These are phyloP conservation scores for Epinephelus coioides DNA, from an alignment of 2,797 vertebrate species.

Conservation along the genomic window DNA sequence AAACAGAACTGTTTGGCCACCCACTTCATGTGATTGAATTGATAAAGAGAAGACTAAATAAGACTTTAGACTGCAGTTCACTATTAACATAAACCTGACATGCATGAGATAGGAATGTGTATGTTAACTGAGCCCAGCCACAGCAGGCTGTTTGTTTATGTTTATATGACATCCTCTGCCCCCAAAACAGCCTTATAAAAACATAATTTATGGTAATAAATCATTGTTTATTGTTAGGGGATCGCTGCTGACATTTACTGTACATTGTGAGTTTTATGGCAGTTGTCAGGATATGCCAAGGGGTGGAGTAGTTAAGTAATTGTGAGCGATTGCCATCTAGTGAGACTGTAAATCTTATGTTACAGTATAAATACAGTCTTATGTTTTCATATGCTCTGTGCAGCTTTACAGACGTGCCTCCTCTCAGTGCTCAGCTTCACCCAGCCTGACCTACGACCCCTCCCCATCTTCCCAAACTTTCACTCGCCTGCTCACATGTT, in stretches of 20 bases:
- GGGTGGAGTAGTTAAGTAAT: conserved; percentile 48
- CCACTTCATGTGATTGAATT: conserved; percentile 21
- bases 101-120: conserved; percentile 33
- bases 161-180: conserved; percentile 44
- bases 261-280: conserved; percentile 42
- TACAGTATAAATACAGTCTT: conserved; percentile 67
- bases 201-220: conserved; percentile 43
- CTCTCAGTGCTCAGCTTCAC: conserved; percentile 19
- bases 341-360: conserved; percentile 65
- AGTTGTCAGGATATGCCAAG: conserved; percentile 54
- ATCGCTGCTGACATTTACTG: conserved; percentile 34
- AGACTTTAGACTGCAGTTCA: conserved; percentile 30
- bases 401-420: conserved; percentile 19
- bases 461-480: conserved; percentile 30
- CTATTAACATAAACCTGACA: conserved; percentile 33
- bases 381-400: conserved; percentile 60
- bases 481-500: conserved; percentile 20
- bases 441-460: conserved; percentile 42
- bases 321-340: conserved; percentile 64
- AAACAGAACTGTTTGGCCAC: conserved; percentile 34
- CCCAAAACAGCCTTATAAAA: conserved; percentile 43
- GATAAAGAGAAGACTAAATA: no score
- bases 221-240: conserved; percentile 22
- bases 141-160: conserved; percentile 26
- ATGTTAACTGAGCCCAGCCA: conserved; percentile 34